Base-by-base conservation (phyloP, 2,888 invertebrate genomes). In the Eucriotettix oculatus region DNA sequence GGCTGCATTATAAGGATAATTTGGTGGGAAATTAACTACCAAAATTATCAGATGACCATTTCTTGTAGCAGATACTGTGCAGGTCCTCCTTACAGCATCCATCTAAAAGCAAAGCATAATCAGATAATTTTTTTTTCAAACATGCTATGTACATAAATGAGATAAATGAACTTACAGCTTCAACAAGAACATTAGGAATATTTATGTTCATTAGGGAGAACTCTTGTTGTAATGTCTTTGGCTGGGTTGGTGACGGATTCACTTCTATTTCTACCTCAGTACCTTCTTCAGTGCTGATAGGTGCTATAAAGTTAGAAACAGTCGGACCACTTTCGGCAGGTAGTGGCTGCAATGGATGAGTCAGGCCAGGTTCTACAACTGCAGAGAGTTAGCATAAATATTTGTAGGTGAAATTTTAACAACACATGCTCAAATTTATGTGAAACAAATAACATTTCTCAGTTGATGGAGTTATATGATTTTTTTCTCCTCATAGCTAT, bases 191-290 rank as follows among this genome's bases (percentile, higher is more conserved):
- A 71, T 87, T 85, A 3, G 84, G 84, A 69, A 87, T 86, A 69
- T 85, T 83, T 55, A 84, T 81, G 69, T 87, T 87, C 57, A 88
- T 76, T 48, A 87, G 71, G 1, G 86, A 85, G 72, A 88, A 88
- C 70, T 88, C 87, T 70, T 87, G 86, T 68, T 85, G 83, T 52
- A 88, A 73, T 1, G 80, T 81, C 69, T 80, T 80, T 12, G 80
- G 77, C 68, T 78, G 79, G 10, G 62, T 61, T 10, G 64, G 63
- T 10, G 60, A 61, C 11, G 60, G 60, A 48, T 56, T 60, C 12
- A 58, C 58, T 41, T 64, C 65, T 16, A 52, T 53, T 11, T 60
- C 63, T n/a, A 54, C 55, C 11, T 57, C 43, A 10, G 42, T n/a
- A 9, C 54, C 58, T 5, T 58, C 57, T 1, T 52, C 17, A 16